Evolutionary conservation across 2,797 vertebrate genomes (phyloP), one percentile per base, ranked within the genome.

Genomic region (Peromyscus melanophrys): DNA sequence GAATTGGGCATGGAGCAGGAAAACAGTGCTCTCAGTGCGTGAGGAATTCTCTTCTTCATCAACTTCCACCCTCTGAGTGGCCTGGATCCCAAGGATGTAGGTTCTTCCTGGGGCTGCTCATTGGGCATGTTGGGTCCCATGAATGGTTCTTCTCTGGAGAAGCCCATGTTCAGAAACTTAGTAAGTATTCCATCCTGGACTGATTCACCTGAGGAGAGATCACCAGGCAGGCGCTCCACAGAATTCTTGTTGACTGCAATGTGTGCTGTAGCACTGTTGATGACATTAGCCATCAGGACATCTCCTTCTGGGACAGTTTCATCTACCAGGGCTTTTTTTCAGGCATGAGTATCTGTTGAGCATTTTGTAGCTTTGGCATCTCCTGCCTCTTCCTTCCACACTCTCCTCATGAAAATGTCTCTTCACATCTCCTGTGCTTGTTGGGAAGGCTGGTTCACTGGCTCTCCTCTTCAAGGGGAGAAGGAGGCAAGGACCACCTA

Each of bases 401-500:
- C 4, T 17, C 29, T 55, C 49, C 29, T 34, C 3, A 3, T 78
- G 77, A 34, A 52, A 12, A 2, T n/a, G 19, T 55, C 9, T 13
- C 31, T n/a, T 55, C 17, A 4, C 34, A 12, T 31, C 4, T 55
- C n/a, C 17, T 55, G 3, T 6, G n/a, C 19, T 23, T 34, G 4
- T n/a, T 80, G 19, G 17, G n/a, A 55, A 23, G 4, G 10, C 10
- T n/a, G 77, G 77, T n/a, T 80, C 77, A 55, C 77, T 80, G 4
- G 19, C 31, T 55, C 31, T 80, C 19, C 77, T 80, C 31, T n/a
- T 80, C 49, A 80, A n/a, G 10, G 4, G 17, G 9, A 19, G 19
- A n/a, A 12, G 31, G 1, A 2, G 49, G 0, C 0, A 5, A 34
- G 12, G 77, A 16, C 5, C 5, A 81, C 6, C 11, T 57, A 6